Percentiles rank a stretch among this genome's conserved stretches.
These are phyloP conservation scores for Thalassarche chlororhynchos DNA, from an alignment of 2,113 vertebrate species.

Conservation along the genomic window DNA sequence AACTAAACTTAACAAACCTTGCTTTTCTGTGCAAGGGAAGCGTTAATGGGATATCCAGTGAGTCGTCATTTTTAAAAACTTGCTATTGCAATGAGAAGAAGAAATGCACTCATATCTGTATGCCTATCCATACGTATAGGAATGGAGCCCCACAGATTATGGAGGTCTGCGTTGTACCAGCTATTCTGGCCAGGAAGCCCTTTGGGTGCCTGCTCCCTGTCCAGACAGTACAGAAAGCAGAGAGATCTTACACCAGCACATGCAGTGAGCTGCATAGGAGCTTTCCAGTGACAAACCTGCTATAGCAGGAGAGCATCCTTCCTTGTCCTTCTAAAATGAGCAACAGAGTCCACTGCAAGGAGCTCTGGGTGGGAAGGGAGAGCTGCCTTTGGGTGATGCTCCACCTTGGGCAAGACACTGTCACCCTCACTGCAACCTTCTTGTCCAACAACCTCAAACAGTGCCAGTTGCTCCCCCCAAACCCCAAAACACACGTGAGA, in stretches of 20 bases:
- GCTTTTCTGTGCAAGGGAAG: not conserved
- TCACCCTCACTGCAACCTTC: not conserved
- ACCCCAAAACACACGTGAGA: not conserved
- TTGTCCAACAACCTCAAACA: not conserved
- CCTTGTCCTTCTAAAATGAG: not conserved
- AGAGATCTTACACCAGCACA: not conserved
- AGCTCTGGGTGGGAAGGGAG: not conserved
- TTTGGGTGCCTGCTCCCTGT: not conserved
- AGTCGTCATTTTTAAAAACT: not conserved
- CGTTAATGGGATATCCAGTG: fast-evolving
- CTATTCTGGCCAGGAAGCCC: not conserved
- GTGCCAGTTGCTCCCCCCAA: not conserved
- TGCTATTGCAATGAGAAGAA: not conserved
- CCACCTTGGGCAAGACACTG: not conserved
- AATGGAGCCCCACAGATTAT: not conserved
- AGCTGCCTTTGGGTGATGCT: not conserved
- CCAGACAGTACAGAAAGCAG: not conserved
- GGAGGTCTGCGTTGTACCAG: not conserved
- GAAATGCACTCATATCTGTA: not conserved
- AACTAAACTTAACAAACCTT: not conserved
- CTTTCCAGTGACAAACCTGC: not conserved
- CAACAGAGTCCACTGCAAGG: not conserved
- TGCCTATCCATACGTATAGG: not conserved
- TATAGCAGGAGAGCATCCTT: not conserved
- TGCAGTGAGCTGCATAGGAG: not conserved